A percentile compares a stretch with the other conserved stretches of the same genome.
Evolutionary conservation across 1,140 invertebrate species (phyloP).

Genomic region (Bathynomus jamesi): DNA sequence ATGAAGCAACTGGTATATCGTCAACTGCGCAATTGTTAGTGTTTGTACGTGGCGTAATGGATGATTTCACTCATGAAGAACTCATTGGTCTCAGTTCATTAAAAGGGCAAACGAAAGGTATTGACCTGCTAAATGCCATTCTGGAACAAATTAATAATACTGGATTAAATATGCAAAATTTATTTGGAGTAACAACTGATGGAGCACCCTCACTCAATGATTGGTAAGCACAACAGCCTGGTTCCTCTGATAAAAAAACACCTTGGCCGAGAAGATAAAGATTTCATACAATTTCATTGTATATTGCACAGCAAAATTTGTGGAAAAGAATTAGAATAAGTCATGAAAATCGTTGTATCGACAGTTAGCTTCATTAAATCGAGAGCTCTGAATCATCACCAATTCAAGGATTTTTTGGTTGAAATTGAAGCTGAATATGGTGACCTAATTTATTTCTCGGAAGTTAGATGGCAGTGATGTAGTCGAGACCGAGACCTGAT

Average conservation of each 20-base stretch:
- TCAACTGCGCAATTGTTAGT: slow-evolving; percentile 13
- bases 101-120: neutral
- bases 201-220: too few species aligned
- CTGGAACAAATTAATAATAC: neutral
- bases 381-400: slow-evolving; percentile 4
- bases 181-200: slow-evolving; percentile 5
- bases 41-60: neutral
- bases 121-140: neutral
- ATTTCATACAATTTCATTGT: neutral
- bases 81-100: neutral
- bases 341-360: slow-evolving; percentile 3
- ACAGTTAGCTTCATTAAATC: neutral
- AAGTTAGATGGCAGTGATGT: too few species aligned
- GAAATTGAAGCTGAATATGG: neutral
- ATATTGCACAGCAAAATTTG: slow-evolving; percentile 2
- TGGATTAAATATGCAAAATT: neutral
- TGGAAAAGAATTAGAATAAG: neutral
- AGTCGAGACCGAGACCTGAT: too few species aligned
- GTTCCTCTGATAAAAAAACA: neutral
- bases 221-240: too few species aligned
- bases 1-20: slow-evolving; percentile 18
- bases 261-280: neutral
- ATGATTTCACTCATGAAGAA: neutral
- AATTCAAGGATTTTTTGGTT: neutral
- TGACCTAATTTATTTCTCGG: neutral